Base-by-base conservation (phyloP, 2,113 vertebrate genomes). In the Patagioenas fasciata region DNA sequence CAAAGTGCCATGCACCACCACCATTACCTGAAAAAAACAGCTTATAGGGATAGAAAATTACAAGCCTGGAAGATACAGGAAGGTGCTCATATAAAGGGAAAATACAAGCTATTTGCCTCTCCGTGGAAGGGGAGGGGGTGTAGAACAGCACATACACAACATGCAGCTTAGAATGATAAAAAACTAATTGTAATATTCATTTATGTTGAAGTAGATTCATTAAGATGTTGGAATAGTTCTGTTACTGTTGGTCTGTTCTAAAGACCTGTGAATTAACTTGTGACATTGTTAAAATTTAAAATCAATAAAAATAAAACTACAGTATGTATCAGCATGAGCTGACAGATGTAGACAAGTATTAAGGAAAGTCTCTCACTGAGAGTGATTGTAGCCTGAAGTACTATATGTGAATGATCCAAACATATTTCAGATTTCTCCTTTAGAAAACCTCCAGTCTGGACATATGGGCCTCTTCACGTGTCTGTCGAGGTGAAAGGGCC, bases 261-360 rank as follows among this genome's bases (percentile, higher is more conserved):
- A 93, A 92, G 80, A 84, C 83, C 88, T 85, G 73, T 85, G 86
- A 94, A 95, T 95, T 95, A 93, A 93, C 83, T 94, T 92, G 77
- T 87, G 95, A 87, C 40, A 9, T 54, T 89, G 82, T 86, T 77
- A 82, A 96, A 92, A 85, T 93, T 91, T 94, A 61, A 93, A 96
- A 96, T 96, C 88, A 95, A 96, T 96, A 92, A 95, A 96, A 93
- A 91, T 84, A 96, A 75, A 94, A 56, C 91, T 94, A 87, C 66
- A 85, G 80, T 95, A 78, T 95, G 91, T 95, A 93, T 96, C 97
- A 93, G 92, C 85, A 64, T 80, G 91, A 95, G 88, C 92, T 93
- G 92, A 96, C 95, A 97, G 89, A 94, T 92, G 92, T 61, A 97
- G 91, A 88, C 93, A 95, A 89, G 85, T 89, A 91, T 93, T 96